A percentile compares a stretch with the other conserved stretches of the same genome.
Conservation (phyloP, 2,797 vertebrate genomes). For the Onychomys leucogaster region DNA sequence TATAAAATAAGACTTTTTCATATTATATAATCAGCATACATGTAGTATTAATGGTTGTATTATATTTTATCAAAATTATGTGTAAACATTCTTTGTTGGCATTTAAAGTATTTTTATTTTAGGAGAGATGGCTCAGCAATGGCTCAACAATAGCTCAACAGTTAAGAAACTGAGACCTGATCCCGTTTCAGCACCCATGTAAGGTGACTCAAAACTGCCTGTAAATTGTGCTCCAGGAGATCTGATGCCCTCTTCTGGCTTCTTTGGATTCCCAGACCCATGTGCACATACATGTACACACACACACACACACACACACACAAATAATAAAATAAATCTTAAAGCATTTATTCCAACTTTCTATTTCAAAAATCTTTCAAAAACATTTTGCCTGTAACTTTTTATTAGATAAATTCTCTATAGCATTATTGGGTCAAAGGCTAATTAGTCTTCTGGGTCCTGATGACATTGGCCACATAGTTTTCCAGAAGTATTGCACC, state of each 20-base stretch:
- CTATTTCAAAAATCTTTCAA: not conserved
- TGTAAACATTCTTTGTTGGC: not conserved
- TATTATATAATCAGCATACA: not conserved
- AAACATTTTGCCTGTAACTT: slow-evolving; percentile 16
- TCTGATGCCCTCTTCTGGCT: not conserved
- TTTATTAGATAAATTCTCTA: slow-evolving; percentile 37
- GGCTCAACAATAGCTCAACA: not conserved
- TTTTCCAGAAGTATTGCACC: slow-evolving; percentile 22
- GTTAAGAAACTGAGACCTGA: not conserved
- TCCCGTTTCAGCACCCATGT: not conserved
- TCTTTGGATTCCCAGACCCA: not conserved
- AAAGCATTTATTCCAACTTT: not conserved
- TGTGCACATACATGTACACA: not conserved
- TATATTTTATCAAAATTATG: not conserved
- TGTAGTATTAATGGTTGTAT: slow-evolving; percentile 19
- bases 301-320: not conserved
- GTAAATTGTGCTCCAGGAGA: not conserved
- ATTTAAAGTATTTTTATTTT: slow-evolving; percentile 7
- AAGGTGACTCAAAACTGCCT: not conserved
- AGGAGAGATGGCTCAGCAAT: not conserved
- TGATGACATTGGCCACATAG: not conserved
- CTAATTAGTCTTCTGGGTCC: slow-evolving; percentile 38
- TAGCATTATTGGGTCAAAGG: slow-evolving; percentile 45
- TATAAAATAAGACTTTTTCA: not conserved
- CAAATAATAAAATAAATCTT: not conserved